phyloP scores from a whole-genome alignment of 2,797 vertebrate genomes.

The Rousettus madagascariensis region DNA sequence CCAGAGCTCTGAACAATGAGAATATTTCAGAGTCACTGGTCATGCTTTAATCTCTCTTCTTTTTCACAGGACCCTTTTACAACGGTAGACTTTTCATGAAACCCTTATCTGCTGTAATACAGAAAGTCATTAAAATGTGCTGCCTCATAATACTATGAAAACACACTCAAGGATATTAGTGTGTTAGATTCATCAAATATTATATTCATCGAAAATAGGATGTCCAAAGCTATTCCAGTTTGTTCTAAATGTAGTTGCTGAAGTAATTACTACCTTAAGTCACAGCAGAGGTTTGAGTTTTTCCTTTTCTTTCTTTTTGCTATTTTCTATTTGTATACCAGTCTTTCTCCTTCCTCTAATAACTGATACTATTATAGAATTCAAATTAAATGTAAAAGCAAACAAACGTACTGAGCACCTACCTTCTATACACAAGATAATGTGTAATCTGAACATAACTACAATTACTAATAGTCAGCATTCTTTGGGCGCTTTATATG shows the following conservation, averaged over 20 bases:
- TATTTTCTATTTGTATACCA: background rate
- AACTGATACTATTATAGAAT: background rate
- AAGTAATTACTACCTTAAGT: background rate
- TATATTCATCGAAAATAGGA: background rate
- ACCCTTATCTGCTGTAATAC: background rate
- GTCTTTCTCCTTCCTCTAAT: background rate
- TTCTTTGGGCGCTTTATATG: background rate
- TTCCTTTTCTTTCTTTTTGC: background rate
- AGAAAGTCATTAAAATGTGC: background rate
- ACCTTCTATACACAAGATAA: background rate
- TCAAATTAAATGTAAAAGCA: slow-evolving; percentile 36
- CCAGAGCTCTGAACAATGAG: background rate
- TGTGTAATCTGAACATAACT: background rate
- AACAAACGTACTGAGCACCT: background rate
- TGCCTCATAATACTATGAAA: background rate
- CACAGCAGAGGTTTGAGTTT: background rate
- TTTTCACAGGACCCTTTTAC: background rate
- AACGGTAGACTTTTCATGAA: background rate
- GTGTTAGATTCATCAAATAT: background rate
- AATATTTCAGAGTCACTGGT: background rate
- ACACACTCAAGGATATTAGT: background rate
- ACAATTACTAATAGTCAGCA: background rate
- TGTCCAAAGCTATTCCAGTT: background rate
- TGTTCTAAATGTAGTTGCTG: background rate
- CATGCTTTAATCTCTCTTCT: background rate